These are phyloP conservation scores for Orientallactaga sibirica DNA, from an alignment of 2,797 vertebrate genomes.

Conservation along the genomic window DNA sequence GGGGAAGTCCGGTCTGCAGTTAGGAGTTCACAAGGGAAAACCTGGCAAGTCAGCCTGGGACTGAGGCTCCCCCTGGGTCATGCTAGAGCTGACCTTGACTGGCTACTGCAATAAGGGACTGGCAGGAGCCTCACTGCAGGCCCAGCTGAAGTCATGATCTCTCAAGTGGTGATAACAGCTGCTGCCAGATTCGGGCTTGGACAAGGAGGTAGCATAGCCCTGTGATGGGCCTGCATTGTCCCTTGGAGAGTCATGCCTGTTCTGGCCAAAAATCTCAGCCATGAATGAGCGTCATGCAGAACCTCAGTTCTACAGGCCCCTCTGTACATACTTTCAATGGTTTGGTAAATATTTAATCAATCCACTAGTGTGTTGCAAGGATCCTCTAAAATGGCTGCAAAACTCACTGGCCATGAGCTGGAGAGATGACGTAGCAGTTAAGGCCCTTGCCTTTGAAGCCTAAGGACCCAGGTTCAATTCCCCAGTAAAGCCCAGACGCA, in stretches of 20 bases:
- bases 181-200: not conserved
- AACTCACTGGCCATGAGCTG: no score
- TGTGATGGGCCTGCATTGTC: no score
- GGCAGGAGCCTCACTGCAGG: not conserved
- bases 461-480: no score
- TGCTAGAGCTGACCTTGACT: not conserved
- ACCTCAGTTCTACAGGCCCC: not conserved
- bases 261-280: not conserved
- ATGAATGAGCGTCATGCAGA: not conserved
- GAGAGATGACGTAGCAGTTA: no score
- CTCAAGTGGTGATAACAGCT: not conserved
- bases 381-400: not conserved
- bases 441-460: no score
- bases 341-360: not conserved
- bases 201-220: not conserved
- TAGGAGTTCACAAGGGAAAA: not conserved
- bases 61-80: not conserved
- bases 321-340: not conserved
- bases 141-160: not conserved
- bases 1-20: not conserved
- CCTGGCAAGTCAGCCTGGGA: not conserved
- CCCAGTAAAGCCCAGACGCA: no score
- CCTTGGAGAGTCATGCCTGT: not conserved
- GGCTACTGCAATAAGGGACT: not conserved
- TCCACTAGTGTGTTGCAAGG: not conserved